A percentile compares a stretch with the other conserved stretches of the same genome.
phyloP scores from a whole-genome alignment of 2,113 vertebrate species.

The Sphyrna mokarran region DNA sequence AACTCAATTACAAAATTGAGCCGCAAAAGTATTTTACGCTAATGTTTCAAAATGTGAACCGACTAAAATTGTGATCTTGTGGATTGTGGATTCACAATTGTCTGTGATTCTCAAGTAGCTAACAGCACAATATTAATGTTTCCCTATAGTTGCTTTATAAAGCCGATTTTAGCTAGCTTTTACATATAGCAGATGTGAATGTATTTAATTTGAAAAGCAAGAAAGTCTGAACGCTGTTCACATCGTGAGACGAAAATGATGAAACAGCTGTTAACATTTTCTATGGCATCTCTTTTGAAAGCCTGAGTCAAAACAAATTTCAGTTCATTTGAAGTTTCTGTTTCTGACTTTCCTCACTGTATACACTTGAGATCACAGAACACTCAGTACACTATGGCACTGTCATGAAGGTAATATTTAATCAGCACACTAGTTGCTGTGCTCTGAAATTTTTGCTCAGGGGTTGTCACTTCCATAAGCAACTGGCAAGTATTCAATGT shows the following conservation, averaged over 20 bases:
- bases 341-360: not conserved
- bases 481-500: not conserved
- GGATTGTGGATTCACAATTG: not conserved
- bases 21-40: not conserved
- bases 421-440: not conserved
- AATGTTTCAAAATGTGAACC: not conserved
- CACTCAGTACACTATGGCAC: not conserved
- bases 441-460: too few relatives aligned
- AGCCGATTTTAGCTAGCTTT: not conserved
- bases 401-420: too few relatives aligned
- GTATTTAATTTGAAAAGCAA: not conserved
- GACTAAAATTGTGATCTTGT: not conserved
- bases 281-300: not conserved
- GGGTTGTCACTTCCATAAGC: not conserved
- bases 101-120: not conserved
- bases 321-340: not conserved
- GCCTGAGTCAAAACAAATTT: constrained; percentile 9
- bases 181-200: not conserved
- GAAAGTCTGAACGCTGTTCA: not conserved
- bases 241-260: not conserved
- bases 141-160: not conserved
- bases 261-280: not conserved
- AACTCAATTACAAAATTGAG: not conserved
- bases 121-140: not conserved
- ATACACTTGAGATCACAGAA: too few relatives aligned